Conservation (phyloP, 2,888 invertebrate genomes). For the Cerastoderma edule region DNA sequence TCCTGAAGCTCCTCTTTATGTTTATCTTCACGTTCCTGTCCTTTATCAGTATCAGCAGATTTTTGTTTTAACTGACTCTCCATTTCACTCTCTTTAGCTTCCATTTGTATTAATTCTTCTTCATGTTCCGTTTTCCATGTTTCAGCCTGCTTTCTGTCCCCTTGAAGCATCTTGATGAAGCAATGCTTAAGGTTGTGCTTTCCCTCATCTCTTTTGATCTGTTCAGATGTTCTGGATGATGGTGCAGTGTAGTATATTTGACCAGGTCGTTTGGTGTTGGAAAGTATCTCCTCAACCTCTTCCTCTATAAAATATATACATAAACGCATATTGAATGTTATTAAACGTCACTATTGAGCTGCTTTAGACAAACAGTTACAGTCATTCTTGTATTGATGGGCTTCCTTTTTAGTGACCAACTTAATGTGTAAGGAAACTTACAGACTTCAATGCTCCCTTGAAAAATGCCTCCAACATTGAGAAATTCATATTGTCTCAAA, state of each 20-base stretch:
- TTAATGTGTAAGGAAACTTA: too few species aligned
- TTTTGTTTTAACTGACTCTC: neutral
- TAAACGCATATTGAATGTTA: too few species aligned
- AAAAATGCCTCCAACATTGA: too few species aligned
- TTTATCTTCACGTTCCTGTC: neutral
- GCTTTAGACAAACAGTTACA: too few species aligned
- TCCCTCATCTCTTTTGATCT: slow-evolving; percentile 29
- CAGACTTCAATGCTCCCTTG: too few species aligned
- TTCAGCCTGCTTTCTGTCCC: slow-evolving; percentile 2
- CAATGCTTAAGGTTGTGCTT: slow-evolving; percentile 33
- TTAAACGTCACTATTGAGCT: too few species aligned
- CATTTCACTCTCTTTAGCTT: neutral
- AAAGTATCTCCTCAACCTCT: slow-evolving; percentile 18
- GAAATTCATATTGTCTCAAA: too few species aligned
- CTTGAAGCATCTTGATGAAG: slow-evolving; percentile 18
- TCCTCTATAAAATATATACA: slow-evolving; percentile 37
- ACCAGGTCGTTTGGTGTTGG: slow-evolving; percentile 17
- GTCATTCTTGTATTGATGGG: too few species aligned
- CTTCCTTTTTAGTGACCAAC: too few species aligned
- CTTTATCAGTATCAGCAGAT: neutral
- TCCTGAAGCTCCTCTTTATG: neutral
- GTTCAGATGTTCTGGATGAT: slow-evolving; percentile 4
- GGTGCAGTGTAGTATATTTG: slow-evolving; percentile 27
- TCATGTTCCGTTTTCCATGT: neutral
- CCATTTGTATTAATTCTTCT: neutral